phyloP scores from a whole-genome alignment of 2,888 invertebrate species.

The Ctenicera cuprea region DNA sequence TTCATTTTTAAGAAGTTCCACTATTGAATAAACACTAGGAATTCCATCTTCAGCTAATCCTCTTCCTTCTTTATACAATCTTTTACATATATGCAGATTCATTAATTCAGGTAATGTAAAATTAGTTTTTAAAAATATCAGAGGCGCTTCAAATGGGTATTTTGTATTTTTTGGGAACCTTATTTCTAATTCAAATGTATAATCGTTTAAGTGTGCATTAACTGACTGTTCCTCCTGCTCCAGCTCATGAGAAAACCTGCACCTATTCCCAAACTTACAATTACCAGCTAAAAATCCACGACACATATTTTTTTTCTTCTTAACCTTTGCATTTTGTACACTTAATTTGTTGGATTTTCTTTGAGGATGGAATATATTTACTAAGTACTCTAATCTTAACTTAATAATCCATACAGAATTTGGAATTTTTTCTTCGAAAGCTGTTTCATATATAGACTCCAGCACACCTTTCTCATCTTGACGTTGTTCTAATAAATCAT shows the following conservation, averaged over 20 bases:
- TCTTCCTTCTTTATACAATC: conserved; percentile 82
- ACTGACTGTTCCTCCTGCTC: conserved; percentile 68
- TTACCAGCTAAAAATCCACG: conserved; percentile 79
- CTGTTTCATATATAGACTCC: conserved; percentile 85
- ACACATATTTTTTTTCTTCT: conserved; percentile 77
- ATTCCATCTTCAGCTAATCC: conserved; percentile 80
- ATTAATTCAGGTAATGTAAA: conserved; percentile 79
- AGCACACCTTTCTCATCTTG: conserved; percentile 84
- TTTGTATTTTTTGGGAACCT: conserved; percentile 82
- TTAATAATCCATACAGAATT: conserved; percentile 83
- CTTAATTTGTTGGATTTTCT: conserved; percentile 68
- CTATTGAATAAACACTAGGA: conserved; percentile 83
- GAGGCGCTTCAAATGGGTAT: conserved; percentile 85
- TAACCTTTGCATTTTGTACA: conserved; percentile 67
- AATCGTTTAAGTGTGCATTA: conserved; percentile 70
- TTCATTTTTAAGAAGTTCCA: conserved; percentile 82
- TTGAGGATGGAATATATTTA: conserved; percentile 73
- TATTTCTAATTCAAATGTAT: conserved; percentile 81
- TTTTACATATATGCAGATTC: conserved; percentile 80
- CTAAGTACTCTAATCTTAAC: conserved; percentile 80
- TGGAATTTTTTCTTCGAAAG: conserved; percentile 81
- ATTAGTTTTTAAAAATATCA: conserved; percentile 81
- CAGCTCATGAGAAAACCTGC: conserved; percentile 82
- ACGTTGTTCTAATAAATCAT: conserved; percentile 79
- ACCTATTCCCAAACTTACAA: conserved; percentile 84